phyloP scores from a whole-genome alignment of 2,797 vertebrate species.

The Nannoperca australis region DNA sequence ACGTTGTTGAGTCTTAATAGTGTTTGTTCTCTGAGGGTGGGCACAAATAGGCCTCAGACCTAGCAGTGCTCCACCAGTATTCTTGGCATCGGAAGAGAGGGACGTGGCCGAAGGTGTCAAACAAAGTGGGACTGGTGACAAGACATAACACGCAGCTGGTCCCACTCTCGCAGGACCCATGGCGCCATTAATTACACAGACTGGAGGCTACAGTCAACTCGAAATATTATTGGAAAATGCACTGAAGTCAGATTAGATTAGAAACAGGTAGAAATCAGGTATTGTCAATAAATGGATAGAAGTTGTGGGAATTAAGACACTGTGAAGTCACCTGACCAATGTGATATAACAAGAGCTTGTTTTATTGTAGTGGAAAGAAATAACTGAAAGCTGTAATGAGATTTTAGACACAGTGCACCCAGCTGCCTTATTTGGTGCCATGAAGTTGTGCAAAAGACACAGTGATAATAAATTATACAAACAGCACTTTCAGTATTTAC shows the following conservation, averaged over 20 bases:
- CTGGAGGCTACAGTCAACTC: constrained; percentile 36
- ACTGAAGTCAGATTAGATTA: constrained; percentile 24
- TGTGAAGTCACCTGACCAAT: constrained; percentile 5
- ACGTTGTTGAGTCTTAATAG: constrained; percentile 64
- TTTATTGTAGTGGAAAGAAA: constrained; percentile 34
- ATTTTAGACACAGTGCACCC: constrained; percentile 17
- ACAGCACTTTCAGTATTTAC: background rate
- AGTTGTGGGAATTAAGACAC: constrained; percentile 16
- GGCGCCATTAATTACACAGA: constrained; percentile 77
- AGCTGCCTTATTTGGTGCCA: constrained; percentile 18
- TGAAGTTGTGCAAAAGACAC: constrained; percentile 1
- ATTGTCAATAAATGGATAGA: constrained; percentile 4
- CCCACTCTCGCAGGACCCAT: constrained; percentile 67
- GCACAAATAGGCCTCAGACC: constrained; percentile 74
- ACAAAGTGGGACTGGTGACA: constrained; percentile 69
- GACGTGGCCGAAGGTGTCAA: constrained; percentile 75
- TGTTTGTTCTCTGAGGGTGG: constrained; percentile 82
- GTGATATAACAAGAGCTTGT: constrained; percentile 13
- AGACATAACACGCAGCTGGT: constrained; percentile 81
- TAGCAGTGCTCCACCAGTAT: constrained; percentile 41
- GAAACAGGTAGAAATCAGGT: constrained; percentile 9
- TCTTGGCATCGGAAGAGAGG: constrained; percentile 79
- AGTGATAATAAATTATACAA: constrained; percentile 1
- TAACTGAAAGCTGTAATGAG: constrained; percentile 24
- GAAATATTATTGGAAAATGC: constrained; percentile 47